Conservation (phyloP, 2,113 vertebrate genomes). For the Plecturocebus donacophilus region DNA sequence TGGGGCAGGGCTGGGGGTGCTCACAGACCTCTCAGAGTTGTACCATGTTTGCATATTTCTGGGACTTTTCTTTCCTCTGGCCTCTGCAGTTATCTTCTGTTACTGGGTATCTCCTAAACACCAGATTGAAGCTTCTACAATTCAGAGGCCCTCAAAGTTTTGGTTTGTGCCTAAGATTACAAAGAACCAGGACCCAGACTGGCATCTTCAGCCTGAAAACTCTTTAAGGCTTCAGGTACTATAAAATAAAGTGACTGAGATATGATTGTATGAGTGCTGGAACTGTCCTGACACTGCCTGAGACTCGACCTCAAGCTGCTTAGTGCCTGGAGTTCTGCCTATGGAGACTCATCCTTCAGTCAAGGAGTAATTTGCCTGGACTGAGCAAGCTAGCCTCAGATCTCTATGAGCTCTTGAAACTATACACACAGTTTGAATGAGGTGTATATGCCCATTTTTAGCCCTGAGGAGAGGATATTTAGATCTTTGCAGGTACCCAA, state of each 20-base stretch:
- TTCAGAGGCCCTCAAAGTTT: background rate
- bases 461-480: background rate
- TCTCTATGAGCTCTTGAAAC: background rate
- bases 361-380: background rate
- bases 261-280: background rate
- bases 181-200: background rate
- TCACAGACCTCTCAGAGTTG: background rate
- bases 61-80: background rate
- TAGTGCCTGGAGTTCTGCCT: background rate
- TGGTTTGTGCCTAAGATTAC: background rate
- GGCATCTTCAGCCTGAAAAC: background rate
- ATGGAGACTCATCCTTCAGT: background rate
- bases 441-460: background rate
- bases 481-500: background rate
- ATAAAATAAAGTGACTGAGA: background rate
- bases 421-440: background rate
- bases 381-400: background rate
- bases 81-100: background rate
- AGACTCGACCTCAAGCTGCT: background rate
- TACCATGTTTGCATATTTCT: background rate
- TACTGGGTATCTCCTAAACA: background rate
- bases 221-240: background rate
- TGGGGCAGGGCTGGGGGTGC: no score
- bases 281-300: no score
- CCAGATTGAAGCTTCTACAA: background rate